Percentiles rank a stretch among this genome's conserved stretches.
phyloP scores from a whole-genome alignment of 2,888 invertebrate genomes.

The Drosophila peninsularis region DNA sequence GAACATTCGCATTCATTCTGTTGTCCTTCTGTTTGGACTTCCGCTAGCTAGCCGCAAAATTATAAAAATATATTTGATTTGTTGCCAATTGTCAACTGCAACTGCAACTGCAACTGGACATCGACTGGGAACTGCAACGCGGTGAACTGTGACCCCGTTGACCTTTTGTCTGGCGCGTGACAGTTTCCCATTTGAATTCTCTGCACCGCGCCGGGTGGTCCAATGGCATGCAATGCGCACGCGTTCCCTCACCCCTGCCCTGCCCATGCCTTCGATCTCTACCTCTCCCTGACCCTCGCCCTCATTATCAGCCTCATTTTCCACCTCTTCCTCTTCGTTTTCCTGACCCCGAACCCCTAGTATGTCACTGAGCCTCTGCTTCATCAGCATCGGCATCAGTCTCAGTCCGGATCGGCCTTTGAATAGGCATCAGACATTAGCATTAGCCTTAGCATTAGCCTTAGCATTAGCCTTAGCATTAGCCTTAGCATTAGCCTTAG shows the following conservation, averaged over 20 bases:
- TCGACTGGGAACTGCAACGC: slow-evolving; percentile 2
- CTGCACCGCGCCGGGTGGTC: slow-evolving; percentile 29
- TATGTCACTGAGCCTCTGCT: not conserved
- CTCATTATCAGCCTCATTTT: not conserved
- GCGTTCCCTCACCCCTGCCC: slow-evolving; percentile 13
- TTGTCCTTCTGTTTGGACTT: slow-evolving; percentile 27
- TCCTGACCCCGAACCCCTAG: not conserved
- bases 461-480: not conserved
- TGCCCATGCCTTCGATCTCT: not conserved
- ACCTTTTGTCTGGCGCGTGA: slow-evolving; percentile 61
- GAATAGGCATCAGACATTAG: too few relatives aligned
- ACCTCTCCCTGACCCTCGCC: not conserved
- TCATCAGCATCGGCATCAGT: not conserved
- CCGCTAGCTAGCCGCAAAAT: slow-evolving; percentile 27
- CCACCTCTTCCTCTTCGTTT: not conserved
- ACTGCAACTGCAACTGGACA: slow-evolving; percentile 15
- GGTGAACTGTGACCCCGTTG: slow-evolving; percentile 31
- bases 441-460: not conserved
- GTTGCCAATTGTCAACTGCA: slow-evolving; percentile 20
- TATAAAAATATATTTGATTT: slow-evolving; percentile 26
- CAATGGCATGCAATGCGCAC: slow-evolving; percentile 15
- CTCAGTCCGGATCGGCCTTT: too few relatives aligned
- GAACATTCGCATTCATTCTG: slow-evolving; percentile 7
- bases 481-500: not conserved
- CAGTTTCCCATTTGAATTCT: slow-evolving; percentile 30